These are phyloP conservation scores for Pycnomerus fuliginosus DNA, from an alignment of 2,888 invertebrate genomes.

Conservation along the genomic window DNA sequence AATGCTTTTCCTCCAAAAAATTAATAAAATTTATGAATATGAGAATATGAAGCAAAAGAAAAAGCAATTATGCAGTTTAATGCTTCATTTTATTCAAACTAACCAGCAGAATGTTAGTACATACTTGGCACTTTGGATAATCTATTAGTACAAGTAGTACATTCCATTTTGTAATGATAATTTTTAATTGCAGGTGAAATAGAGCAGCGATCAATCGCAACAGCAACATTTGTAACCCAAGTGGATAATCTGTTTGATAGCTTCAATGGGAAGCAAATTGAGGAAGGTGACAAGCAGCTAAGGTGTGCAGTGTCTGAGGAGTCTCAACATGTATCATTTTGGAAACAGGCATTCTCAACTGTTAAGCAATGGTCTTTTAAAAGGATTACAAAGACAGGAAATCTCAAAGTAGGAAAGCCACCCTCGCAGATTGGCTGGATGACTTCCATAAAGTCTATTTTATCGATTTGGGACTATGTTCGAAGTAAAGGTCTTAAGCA, in stretches of 20 bases:
- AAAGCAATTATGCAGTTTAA: too few species aligned
- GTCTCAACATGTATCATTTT: conserved; percentile 10
- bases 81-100: too few species aligned
- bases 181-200: conserved; percentile 11
- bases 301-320: conserved; percentile 10
- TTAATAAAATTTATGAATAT: too few species aligned
- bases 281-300: conserved; percentile 15
- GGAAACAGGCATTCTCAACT: conserved; percentile 10
- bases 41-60: too few species aligned
- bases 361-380: conserved; percentile 14
- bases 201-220: conserved; percentile 12
- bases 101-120: too few species aligned
- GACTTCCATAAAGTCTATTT: conserved; percentile 12
- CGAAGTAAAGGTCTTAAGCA: conserved; percentile 5
- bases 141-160: too few species aligned
- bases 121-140: too few species aligned
- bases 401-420: conserved; percentile 7
- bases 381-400: conserved; percentile 15
- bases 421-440: conserved; percentile 25
- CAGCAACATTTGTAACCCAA: conserved; percentile 18
- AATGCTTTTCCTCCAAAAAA: too few species aligned
- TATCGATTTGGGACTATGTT: conserved; percentile 14
- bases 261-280: conserved; percentile 17
- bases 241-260: conserved; percentile 23
- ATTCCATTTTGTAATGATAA: background rate